Evolutionary conservation across 2,113 vertebrate genomes (phyloP), one percentile per base, ranked within the genome.

Genomic region (Ovibos moschatus): DNA sequence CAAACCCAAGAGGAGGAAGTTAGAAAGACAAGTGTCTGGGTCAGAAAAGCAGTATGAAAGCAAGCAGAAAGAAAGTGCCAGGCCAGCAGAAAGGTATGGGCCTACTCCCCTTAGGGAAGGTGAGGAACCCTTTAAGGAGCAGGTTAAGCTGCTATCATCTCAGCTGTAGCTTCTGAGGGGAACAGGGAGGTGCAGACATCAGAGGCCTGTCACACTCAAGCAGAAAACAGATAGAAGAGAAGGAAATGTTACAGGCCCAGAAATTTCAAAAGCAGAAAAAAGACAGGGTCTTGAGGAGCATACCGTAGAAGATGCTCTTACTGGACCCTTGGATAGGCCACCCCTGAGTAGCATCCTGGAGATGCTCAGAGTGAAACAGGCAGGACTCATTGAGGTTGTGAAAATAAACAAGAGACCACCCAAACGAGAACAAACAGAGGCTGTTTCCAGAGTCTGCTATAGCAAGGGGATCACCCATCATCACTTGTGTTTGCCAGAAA

Each of bases 1-100:
- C 36, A 53, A 87, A 93, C 23, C 23, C 40, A 50, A 86, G 74
- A 79, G 50, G 50, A 91, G 36, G 62, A 62, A 53, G 33, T 94
- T 92, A 84, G 67, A 94, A 95, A 91, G 92, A 90, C 64, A 91
- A 60, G 94, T 88, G 33, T 74, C 57, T 87, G 36, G 57, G 14
- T 40, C 84, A 51, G 88, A 55, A 96, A 81, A 95, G 40, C 67
- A 93, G 6, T 3, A 16, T 3, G 71, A 74, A 93, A 96, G 53
- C 25, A 51, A 95, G 53, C 25, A 83, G 84, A 30, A 76, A 16
- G 40, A 78, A 53, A 88, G 33, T 13, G 36, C 25, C 7, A 51
- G 60, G 9, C 5, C 74, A 74, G 85, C 33, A 55, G 36, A 58
- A 23, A 82, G 64, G 36, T 74, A 36, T 36, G 13, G 5, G 16